A percentile compares a stretch with the other conserved stretches of the same genome.
Conservation (phyloP, 2,888 invertebrate species). For the Drosophila yooni region DNA sequence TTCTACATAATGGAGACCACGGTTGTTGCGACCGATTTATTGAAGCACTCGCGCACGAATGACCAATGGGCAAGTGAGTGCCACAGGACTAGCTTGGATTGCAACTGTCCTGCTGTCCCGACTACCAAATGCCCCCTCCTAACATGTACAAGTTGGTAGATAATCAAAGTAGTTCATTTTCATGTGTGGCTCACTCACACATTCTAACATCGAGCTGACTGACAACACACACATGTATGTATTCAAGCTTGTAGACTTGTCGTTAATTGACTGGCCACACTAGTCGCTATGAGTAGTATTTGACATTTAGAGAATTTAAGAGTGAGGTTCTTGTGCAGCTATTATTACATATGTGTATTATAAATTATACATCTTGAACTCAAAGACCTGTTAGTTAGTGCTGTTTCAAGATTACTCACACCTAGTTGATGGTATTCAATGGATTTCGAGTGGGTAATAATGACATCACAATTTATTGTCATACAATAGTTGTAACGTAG, state of each 20-base stretch:
- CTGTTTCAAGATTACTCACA: not conserved
- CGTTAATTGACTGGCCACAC: conserved; percentile 16
- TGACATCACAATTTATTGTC: conserved; percentile 34
- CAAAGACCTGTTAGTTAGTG: not conserved
- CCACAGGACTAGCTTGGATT: conserved; percentile 24
- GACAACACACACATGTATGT: not conserved
- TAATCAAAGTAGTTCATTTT: conserved; percentile 48
- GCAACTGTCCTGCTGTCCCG: conserved; percentile 25
- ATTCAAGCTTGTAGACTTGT: not conserved
- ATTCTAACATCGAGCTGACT: not conserved
- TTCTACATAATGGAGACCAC: conserved; percentile 33
- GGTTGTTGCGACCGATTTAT: conserved; percentile 53
- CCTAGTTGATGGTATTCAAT: not conserved
- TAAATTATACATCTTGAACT: conserved; percentile 2
- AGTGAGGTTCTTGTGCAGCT: not conserved
- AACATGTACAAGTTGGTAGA: not conserved
- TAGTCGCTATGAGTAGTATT: not conserved
- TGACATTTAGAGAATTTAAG: conserved; percentile 13
- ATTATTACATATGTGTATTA: not conserved
- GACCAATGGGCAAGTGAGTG: conserved; percentile 38
- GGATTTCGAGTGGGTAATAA: conserved; percentile 11
- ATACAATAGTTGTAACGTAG: conserved; percentile 26
- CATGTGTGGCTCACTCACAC: conserved; percentile 47
- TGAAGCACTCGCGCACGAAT: conserved; percentile 65
- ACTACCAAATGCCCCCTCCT: conserved; percentile 13